Percentiles rank a stretch among this genome's conserved stretches.
Evolutionary conservation across 2,797 vertebrate species (phyloP).

Genomic region (Prionace glauca): DNA sequence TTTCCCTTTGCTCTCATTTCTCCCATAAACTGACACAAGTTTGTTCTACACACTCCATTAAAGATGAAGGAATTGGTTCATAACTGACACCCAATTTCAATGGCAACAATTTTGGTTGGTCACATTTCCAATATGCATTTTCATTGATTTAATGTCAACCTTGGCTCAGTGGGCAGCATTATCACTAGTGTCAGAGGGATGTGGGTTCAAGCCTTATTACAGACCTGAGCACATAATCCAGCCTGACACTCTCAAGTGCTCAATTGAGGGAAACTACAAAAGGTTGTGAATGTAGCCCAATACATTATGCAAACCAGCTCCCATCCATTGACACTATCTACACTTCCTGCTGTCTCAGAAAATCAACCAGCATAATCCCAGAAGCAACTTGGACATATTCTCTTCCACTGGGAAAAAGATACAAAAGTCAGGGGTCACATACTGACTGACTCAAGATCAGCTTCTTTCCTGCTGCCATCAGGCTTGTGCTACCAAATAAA

Average conservation of each 20-base stretch:
- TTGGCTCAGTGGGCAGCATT: neutral
- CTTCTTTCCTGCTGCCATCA: no score
- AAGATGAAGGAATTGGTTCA: neutral
- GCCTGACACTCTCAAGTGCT: neutral
- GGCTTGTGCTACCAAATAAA: no score
- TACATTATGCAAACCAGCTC: no score
- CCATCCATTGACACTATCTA: no score
- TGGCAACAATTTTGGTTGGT: neutral
- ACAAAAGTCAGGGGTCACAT: no score
- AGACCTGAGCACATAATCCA: neutral
- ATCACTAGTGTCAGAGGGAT: neutral
- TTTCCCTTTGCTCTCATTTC: neutral
- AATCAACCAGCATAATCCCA: no score
- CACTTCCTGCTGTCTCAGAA: no score
- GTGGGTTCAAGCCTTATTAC: neutral
- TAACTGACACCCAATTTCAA: neutral
- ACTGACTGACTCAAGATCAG: no score
- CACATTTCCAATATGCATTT: neutral
- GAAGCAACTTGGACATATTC: no score
- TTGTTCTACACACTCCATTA: neutral
- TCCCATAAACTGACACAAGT: neutral
- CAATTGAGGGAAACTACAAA: neutral
- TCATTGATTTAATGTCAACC: neutral
- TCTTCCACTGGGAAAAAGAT: no score
- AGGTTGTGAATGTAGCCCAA: no score